Percentiles rank a stretch among this genome's conserved stretches.
Evolutionary conservation across 2,888 invertebrate species (phyloP).

Genomic region (Drosophila paracracens): DNA sequence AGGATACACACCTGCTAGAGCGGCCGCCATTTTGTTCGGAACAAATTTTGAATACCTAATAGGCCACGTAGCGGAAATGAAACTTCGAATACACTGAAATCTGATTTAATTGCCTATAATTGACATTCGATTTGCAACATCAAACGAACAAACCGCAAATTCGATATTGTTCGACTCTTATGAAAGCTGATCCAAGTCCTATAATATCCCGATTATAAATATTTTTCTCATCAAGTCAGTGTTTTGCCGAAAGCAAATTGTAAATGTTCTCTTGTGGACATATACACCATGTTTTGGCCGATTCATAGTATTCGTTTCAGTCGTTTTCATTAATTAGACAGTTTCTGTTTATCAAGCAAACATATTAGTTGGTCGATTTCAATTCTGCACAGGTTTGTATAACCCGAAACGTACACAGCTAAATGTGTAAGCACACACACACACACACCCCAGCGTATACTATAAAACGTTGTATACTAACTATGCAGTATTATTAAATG

Average conservation of each 20-base stretch:
- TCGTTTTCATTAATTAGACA: constrained; percentile 21
- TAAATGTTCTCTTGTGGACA: no score
- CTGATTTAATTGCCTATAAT: constrained; percentile 72
- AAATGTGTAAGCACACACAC: not conserved
- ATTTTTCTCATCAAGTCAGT: not conserved
- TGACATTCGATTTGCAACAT: constrained; percentile 64
- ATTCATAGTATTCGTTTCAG: not conserved
- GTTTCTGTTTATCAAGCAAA: constrained; percentile 45
- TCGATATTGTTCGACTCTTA: constrained; percentile 60
- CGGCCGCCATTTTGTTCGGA: constrained; percentile 41
- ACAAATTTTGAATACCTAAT: constrained; percentile 37
- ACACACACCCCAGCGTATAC: not conserved
- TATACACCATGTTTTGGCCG: not conserved
- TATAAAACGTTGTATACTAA: not conserved
- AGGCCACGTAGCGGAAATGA: constrained; percentile 63
- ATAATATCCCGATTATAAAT: not conserved
- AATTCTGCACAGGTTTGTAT: constrained; percentile 26
- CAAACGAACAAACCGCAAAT: constrained; percentile 57
- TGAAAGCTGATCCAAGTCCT: not conserved
- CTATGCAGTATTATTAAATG: constrained; percentile 28
- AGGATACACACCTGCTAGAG: not conserved
- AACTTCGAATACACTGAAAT: constrained; percentile 63
- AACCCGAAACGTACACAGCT: constrained; percentile 2
- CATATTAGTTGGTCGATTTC: constrained; percentile 49
- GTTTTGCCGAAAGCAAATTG: not conserved